Evolutionary conservation across 1,140 invertebrate species (phyloP).

Genomic region (Caerostris extrusa): DNA sequence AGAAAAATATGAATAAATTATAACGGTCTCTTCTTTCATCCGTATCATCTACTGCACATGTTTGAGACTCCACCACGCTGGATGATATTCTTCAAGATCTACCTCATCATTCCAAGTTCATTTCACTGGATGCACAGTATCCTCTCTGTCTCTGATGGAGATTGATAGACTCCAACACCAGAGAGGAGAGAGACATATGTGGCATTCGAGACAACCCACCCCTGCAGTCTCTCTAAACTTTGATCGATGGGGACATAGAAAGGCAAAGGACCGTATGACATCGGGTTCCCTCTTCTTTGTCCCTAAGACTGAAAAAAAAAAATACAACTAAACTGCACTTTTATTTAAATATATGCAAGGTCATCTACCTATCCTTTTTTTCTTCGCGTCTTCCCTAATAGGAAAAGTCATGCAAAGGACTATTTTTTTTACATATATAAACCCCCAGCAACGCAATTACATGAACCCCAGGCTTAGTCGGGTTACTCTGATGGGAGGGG

Average conservation of each 20-base stretch:
- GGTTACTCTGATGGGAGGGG: conserved; percentile 6
- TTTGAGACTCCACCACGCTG: not conserved
- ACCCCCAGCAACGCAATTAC: conserved; percentile 48
- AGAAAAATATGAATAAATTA: too few relatives aligned
- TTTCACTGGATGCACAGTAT: conserved; percentile 3
- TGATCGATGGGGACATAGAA: conserved; percentile 21
- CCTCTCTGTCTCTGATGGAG: conserved; percentile 21
- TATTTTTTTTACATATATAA: not conserved
- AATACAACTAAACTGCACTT: conserved; percentile 31
- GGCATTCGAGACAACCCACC: conserved; percentile 50
- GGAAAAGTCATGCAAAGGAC: not conserved
- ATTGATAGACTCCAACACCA: conserved; percentile 42
- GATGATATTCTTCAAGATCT: not conserved
- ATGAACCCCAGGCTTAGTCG: not conserved
- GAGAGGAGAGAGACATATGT: conserved; percentile 40
- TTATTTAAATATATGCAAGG: conserved; percentile 55
- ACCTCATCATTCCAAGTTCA: not conserved
- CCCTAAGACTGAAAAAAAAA: not conserved
- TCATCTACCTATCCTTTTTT: conserved; percentile 35
- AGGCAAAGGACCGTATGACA: not conserved
- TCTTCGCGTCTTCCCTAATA: not conserved
- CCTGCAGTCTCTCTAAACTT: conserved; percentile 23
- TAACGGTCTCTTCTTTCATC: not conserved
- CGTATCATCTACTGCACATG: not conserved
- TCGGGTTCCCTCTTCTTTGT: not conserved